phyloP scores from a whole-genome alignment of 2,797 vertebrate genomes.

The Brotula barbata region DNA sequence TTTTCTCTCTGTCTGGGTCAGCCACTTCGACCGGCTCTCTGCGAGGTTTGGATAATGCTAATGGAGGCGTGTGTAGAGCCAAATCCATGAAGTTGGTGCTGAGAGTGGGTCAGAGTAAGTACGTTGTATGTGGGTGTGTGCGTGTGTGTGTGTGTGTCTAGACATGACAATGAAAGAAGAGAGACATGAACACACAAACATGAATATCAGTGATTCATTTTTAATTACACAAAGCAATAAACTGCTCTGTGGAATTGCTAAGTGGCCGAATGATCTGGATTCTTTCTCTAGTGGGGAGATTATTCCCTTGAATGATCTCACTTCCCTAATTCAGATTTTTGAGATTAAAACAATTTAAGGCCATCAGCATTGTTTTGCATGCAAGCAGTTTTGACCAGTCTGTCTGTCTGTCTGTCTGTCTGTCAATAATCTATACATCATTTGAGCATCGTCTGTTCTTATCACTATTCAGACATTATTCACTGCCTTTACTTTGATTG shows the following conservation, averaged over 20 bases:
- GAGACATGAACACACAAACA: not conserved
- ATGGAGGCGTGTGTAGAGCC: conserved; percentile 91
- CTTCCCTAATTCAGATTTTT: conserved; percentile 53
- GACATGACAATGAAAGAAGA: too few species aligned
- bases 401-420: conserved; percentile 9
- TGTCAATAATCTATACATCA: conserved; percentile 30
- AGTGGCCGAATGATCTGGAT: conserved; percentile 48
- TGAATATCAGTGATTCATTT: not conserved
- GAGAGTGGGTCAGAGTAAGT: conserved; percentile 97
- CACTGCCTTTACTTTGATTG: conserved; percentile 4
- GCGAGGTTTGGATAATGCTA: conserved; percentile 92
- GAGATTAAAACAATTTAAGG: conserved; percentile 52
- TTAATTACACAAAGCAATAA: conserved; percentile 11
- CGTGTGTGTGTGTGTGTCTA: conserved; percentile 18
- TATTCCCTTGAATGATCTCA: conserved; percentile 57
- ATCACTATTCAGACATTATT: conserved; percentile 5
- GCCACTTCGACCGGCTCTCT: conserved; percentile 93
- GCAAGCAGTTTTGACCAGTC: conserved; percentile 22
- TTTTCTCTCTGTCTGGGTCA: conserved; percentile 66
- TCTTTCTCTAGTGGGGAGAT: conserved; percentile 46
- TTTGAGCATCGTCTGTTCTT: not conserved
- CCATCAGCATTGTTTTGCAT: conserved; percentile 54
- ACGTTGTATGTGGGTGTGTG: conserved; percentile 20
- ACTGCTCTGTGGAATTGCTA: conserved; percentile 27
- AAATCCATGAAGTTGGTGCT: conserved; percentile 98